Evolutionary conservation across 2,888 invertebrate species (phyloP).

Genomic region (Amphipyra berbera): DNA sequence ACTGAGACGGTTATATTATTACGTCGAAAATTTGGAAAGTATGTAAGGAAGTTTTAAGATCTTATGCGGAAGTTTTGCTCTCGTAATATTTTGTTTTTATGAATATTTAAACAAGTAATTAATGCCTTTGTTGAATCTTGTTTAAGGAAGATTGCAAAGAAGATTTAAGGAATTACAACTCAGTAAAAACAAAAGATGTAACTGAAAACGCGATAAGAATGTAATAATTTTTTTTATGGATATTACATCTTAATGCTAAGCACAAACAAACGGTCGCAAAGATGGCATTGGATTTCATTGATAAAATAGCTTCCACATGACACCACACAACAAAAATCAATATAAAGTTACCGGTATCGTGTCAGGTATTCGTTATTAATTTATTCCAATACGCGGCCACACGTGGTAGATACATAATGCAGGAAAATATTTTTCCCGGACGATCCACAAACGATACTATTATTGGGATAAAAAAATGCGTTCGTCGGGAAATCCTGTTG

Average conservation of each 20-base stretch:
- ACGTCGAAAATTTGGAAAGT: slow-evolving; percentile 19
- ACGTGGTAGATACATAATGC: slow-evolving; percentile 7
- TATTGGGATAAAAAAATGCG: slow-evolving; percentile 39
- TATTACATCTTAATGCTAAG: neutral
- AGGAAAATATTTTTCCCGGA: slow-evolving; percentile 17
- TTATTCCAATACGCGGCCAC: slow-evolving; percentile 4
- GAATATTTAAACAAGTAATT: slow-evolving; percentile 18
- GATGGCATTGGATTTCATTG: slow-evolving; percentile 10
- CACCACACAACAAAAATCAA: neutral
- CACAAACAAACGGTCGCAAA: neutral
- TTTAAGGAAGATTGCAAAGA: neutral
- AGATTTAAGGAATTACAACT: slow-evolving; percentile 4
- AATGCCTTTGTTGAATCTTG: slow-evolving; percentile 14
- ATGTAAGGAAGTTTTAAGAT: slow-evolving; percentile 3
- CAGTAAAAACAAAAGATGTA: neutral
- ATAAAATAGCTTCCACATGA: slow-evolving; percentile 11
- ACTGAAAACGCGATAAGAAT: neutral
- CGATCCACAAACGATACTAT: slow-evolving; percentile 16
- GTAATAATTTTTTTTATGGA: neutral
- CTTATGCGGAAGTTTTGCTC: slow-evolving; percentile 7
- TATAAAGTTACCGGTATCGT: slow-evolving; percentile 4
- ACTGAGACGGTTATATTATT: slow-evolving; percentile 7
- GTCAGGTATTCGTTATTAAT: neutral
- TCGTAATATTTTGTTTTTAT: slow-evolving; percentile 15
- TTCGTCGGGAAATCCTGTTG: slow-evolving; percentile 49